These are phyloP conservation scores for Trichopoda pennipes DNA, from an alignment of 2,888 invertebrate genomes.

Conservation along the genomic window DNA sequence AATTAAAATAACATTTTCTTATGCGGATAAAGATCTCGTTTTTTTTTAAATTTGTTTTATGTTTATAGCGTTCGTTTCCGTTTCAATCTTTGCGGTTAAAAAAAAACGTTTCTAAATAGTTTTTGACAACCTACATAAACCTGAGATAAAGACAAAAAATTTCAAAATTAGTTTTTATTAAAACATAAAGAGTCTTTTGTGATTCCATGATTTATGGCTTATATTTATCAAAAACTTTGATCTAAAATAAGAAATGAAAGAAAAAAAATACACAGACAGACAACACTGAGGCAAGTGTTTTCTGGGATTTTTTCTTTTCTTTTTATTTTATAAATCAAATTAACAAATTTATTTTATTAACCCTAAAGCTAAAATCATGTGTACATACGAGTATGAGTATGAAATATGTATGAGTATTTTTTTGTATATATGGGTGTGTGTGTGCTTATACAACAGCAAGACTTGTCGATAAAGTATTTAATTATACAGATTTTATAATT, in stretches of 20 bases:
- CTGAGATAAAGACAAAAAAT: not conserved
- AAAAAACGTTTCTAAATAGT: not conserved
- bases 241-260: constrained; percentile 18
- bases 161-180: constrained; percentile 38
- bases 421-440: no score
- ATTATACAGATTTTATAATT: constrained; percentile 57
- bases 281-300: no score
- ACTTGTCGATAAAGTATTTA: constrained; percentile 17
- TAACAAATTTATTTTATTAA: no score
- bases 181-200: constrained; percentile 39
- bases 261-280: not conserved
- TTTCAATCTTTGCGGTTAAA: not conserved
- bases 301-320: no score
- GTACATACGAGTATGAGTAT: no score
- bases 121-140: constrained; percentile 26
- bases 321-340: no score
- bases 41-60: constrained; percentile 2
- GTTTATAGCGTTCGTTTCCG: constrained; percentile 6
- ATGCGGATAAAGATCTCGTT: not conserved
- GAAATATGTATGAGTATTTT: no score
- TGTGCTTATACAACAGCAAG: no score
- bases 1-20: not conserved
- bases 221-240: constrained; percentile 26
- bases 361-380: no score
- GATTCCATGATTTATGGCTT: constrained; percentile 58